These are phyloP conservation scores for Hyles lineata DNA, from an alignment of 2,888 invertebrate species.

Conservation along the genomic window DNA sequence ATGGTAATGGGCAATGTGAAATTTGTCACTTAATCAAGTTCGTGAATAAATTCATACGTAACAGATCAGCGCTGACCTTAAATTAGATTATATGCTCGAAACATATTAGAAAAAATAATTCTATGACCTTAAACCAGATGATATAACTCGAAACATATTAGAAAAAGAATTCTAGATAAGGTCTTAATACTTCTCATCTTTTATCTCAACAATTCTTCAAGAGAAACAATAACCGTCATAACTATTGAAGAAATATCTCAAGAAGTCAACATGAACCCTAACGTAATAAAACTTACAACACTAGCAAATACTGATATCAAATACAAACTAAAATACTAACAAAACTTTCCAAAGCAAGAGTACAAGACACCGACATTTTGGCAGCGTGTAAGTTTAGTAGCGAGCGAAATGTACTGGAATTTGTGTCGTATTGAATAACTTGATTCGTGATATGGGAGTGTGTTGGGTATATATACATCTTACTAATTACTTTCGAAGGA, in stretches of 20 bases:
- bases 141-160: too few relatives aligned
- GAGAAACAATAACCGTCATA: too few relatives aligned
- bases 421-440: constrained; percentile 13
- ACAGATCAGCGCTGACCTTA: too few relatives aligned
- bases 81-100: too few relatives aligned
- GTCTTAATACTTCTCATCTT: too few relatives aligned
- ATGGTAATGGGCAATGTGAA: too few relatives aligned
- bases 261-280: background rate
- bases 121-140: too few relatives aligned
- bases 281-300: constrained; percentile 9
- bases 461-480: background rate
- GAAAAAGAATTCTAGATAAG: too few relatives aligned
- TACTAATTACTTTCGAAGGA: background rate
- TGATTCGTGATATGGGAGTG: background rate
- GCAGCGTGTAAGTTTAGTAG: background rate
- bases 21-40: too few relatives aligned
- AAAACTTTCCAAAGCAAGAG: constrained; percentile 10
- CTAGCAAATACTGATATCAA: constrained; percentile 5
- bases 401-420: constrained; percentile 8
- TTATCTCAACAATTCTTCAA: too few relatives aligned
- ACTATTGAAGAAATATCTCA: background rate
- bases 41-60: too few relatives aligned
- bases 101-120: too few relatives aligned
- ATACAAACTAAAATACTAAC: background rate
- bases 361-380: constrained; percentile 17